Conservation (phyloP, 2,888 invertebrate species). For the Amiota minor region DNA sequence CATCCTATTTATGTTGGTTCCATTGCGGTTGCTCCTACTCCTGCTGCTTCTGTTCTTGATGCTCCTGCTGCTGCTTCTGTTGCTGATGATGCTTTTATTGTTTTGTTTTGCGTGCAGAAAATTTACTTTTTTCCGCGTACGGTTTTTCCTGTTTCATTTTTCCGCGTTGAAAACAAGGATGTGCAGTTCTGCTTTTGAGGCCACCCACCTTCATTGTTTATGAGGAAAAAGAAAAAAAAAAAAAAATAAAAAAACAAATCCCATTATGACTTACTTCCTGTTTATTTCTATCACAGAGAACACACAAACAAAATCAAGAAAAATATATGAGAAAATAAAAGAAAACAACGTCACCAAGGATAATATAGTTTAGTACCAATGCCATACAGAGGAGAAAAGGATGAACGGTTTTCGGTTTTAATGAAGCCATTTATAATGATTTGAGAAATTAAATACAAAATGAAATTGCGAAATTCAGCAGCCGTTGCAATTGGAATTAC, state of each 20-base stretch:
- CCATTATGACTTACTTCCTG: slow-evolving; percentile 29
- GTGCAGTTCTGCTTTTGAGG: slow-evolving; percentile 31
- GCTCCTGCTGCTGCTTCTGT: slow-evolving; percentile 9
- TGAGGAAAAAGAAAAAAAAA: neutral
- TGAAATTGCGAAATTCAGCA: neutral
- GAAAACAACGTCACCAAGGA: slow-evolving; percentile 14
- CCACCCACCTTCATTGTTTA: neutral
- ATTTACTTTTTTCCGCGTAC: slow-evolving; percentile 20
- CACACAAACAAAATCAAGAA: neutral
- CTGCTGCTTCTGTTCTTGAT: slow-evolving; percentile 37
- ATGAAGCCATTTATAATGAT: slow-evolving; percentile 29
- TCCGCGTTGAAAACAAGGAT: slow-evolving; percentile 47
- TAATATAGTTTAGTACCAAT: slow-evolving; percentile 19
- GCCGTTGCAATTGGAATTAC: slow-evolving; percentile 7
- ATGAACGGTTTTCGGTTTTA: slow-evolving; percentile 2
- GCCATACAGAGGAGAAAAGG: neutral
- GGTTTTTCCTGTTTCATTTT: slow-evolving; percentile 40
- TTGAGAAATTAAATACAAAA: slow-evolving; percentile 9
- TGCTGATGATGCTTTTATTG: slow-evolving; percentile 29
- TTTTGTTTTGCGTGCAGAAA: slow-evolving; percentile 44
- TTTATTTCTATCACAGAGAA: slow-evolving; percentile 18
- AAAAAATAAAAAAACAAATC: slow-evolving; percentile 14
- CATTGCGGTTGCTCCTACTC: neutral
- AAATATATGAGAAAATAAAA: slow-evolving; percentile 23
- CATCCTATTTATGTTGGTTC: neutral